A percentile compares a stretch with the other conserved stretches of the same genome.
Conservation (phyloP, 1,140 invertebrate species). For the Halesus radiatus region DNA sequence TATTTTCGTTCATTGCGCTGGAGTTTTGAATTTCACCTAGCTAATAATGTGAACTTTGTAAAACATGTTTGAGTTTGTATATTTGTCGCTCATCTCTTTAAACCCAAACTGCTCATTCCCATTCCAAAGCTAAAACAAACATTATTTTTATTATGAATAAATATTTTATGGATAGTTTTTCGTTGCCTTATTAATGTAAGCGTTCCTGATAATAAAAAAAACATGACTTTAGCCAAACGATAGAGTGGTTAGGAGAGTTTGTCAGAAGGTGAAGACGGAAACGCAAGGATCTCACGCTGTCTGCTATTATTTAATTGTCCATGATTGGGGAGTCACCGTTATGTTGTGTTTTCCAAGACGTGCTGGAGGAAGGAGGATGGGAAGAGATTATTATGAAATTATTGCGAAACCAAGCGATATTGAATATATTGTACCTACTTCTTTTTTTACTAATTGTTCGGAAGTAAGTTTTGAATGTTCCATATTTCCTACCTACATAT, state of each 20-base stretch:
- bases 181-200: slow-evolving; percentile 57
- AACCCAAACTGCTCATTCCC: slow-evolving; percentile 53
- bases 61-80: no score
- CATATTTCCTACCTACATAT: slow-evolving; percentile 51
- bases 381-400: slow-evolving; percentile 33
- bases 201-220: slow-evolving; percentile 54
- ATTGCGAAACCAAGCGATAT: slow-evolving; percentile 54
- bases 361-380: slow-evolving; percentile 27
- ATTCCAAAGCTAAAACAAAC: slow-evolving; percentile 55
- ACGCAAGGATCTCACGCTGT: slow-evolving; percentile 52
- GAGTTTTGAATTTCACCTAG: no score
- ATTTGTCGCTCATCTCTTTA: not conserved
- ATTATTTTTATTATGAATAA: slow-evolving; percentile 52
- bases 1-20: no score
- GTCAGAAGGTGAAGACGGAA: slow-evolving; percentile 22
- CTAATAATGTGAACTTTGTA: no score
- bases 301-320: slow-evolving; percentile 38
- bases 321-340: not conserved
- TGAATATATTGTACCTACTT: slow-evolving; percentile 42
- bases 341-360: slow-evolving; percentile 35
- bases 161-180: slow-evolving; percentile 57
- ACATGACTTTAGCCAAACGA: slow-evolving; percentile 33
- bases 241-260: not conserved
- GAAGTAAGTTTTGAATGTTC: slow-evolving; percentile 55
- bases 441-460: slow-evolving; percentile 49